phyloP scores from a whole-genome alignment of 2,888 invertebrate genomes.

The Drosophila tripunctata region DNA sequence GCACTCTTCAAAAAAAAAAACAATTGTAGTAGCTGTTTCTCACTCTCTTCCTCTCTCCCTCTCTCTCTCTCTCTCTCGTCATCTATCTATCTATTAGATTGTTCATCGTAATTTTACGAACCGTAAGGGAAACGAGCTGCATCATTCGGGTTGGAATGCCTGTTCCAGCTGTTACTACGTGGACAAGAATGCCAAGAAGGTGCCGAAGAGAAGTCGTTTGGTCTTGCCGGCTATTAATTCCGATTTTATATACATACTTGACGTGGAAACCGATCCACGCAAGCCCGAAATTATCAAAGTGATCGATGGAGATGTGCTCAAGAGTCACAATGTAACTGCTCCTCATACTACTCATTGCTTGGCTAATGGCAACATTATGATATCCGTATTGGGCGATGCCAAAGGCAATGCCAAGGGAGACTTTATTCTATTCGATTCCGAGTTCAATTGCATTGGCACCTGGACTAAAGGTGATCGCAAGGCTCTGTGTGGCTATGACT shows the following conservation, averaged over 20 bases:
- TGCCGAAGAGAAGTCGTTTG: slow-evolving; percentile 89
- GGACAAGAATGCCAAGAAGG: slow-evolving; percentile 81
- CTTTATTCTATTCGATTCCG: slow-evolving; percentile 93
- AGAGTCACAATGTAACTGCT: slow-evolving; percentile 90
- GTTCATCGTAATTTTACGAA: slow-evolving; percentile 93
- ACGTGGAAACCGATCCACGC: slow-evolving; percentile 89
- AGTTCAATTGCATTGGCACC: slow-evolving; percentile 87
- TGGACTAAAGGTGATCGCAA: slow-evolving; percentile 88
- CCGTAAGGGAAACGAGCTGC: slow-evolving; percentile 93
- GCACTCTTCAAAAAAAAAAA: too few relatives aligned
- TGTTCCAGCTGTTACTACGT: slow-evolving; percentile 94
- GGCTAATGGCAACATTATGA: slow-evolving; percentile 96
- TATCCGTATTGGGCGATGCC: slow-evolving; percentile 96
- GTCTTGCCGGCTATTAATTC: slow-evolving; percentile 93
- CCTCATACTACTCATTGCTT: slow-evolving; percentile 98
- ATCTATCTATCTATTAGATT: too few relatives aligned
- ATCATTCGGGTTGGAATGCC: slow-evolving; percentile 98
- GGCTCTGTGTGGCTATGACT: slow-evolving; percentile 96
- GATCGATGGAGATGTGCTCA: slow-evolving; percentile 92
- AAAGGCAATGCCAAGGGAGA: slow-evolving; percentile 94
- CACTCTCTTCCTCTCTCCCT: too few relatives aligned
- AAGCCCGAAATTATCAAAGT: slow-evolving; percentile 91
- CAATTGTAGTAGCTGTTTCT: too few relatives aligned
- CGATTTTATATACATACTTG: slow-evolving; percentile 92
- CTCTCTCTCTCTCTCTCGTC: too few relatives aligned